phyloP scores from a whole-genome alignment of 2,113 vertebrate species.

The Ginglymostoma cirratum region DNA sequence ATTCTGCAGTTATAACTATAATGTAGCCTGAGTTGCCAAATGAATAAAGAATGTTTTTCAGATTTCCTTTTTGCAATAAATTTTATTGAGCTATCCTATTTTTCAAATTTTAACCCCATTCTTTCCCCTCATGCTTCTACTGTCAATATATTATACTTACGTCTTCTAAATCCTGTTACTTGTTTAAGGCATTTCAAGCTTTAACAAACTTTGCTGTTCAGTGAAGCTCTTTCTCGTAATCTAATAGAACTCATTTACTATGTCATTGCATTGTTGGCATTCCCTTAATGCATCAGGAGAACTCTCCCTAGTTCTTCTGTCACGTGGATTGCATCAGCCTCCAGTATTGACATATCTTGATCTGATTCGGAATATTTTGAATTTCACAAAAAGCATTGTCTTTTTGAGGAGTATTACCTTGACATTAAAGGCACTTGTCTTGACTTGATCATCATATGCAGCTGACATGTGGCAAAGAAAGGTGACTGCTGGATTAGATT shows the following conservation, averaged over 20 bases:
- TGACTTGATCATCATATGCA: neutral
- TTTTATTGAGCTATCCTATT: neutral
- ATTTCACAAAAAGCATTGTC: neutral
- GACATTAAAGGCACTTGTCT: neutral
- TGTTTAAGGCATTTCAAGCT: neutral
- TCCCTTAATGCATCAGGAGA: neutral
- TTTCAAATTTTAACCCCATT: neutral
- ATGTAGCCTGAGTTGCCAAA: neutral
- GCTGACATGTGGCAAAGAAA: neutral
- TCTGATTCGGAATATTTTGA: neutral
- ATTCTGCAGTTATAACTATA: neutral
- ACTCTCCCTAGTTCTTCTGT: neutral
- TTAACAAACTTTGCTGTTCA: neutral
- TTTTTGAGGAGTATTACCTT: neutral
- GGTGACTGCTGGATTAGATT: neutral
- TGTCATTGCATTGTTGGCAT: neutral
- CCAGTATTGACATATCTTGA: neutral
- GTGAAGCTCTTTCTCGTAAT: neutral
- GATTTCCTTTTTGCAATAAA: neutral
- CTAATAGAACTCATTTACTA: neutral
- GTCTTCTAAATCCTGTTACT: neutral
- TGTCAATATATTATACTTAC: neutral
- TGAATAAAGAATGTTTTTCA: neutral
- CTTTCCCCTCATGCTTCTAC: neutral
- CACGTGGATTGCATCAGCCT: neutral